Percentiles rank a stretch among this genome's conserved stretches.
Conservation (phyloP, 2,797 vertebrate species). For the Eidolon dupreanum region DNA sequence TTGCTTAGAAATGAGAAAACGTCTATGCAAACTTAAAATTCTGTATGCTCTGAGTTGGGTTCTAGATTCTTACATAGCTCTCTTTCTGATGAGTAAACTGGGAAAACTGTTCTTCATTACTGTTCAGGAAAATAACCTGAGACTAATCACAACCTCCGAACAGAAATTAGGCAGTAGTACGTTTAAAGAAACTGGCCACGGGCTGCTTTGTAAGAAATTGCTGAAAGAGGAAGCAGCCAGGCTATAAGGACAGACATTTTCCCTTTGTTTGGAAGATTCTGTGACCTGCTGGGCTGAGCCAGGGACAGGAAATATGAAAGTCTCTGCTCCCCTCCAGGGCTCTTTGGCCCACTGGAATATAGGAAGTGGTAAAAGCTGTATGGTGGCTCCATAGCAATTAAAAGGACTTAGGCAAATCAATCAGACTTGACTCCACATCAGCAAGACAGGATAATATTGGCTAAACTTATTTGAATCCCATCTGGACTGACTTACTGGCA, state of each 20-base stretch:
- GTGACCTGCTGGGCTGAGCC: conserved; percentile 1
- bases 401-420: conserved; percentile 13
- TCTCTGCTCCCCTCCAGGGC: conserved; percentile 14
- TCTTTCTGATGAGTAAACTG: not conserved
- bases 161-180: not conserved
- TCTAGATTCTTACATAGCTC: not conserved
- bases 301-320: conserved; percentile 23
- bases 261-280: conserved; percentile 27
- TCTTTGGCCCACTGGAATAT: not conserved
- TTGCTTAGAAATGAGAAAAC: not conserved
- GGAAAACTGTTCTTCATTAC: not conserved
- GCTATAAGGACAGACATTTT: not conserved
- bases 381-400: not conserved
- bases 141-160: not conserved
- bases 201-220: not conserved
- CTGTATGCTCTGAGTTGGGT: not conserved
- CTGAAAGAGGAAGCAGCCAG: not conserved
- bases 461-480: conserved; percentile 25
- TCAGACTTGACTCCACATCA: not conserved
- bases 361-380: conserved; percentile 15
- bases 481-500: conserved; percentile 71
- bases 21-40: not conserved
- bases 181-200: not conserved
- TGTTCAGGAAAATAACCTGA: not conserved
- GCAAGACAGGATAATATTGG: conserved; percentile 15